Conservation (phyloP, 2,888 invertebrate genomes). For the Archips crataeganus region DNA sequence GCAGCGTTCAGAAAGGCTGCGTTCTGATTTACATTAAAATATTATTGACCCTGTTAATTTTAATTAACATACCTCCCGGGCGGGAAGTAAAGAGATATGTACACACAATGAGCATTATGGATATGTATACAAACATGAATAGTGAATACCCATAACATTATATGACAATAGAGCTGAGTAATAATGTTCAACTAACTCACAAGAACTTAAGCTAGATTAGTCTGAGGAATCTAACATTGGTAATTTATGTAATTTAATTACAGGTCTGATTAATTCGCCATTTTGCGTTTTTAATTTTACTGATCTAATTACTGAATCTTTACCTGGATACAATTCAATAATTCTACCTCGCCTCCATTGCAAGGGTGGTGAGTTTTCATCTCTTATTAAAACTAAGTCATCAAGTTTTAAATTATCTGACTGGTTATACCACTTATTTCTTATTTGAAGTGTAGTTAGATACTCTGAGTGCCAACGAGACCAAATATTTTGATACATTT, state of each 20-base stretch:
- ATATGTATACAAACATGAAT: no score
- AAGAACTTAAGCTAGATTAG: no score
- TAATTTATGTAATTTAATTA: not conserved
- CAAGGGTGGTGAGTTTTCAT: slow-evolving; percentile 8
- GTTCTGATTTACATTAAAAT: no score
- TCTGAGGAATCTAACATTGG: not conserved
- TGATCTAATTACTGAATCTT: not conserved
- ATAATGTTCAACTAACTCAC: no score
- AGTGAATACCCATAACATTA: no score
- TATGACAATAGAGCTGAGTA: no score
- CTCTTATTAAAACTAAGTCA: slow-evolving; percentile 2
- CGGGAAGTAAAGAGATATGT: no score
- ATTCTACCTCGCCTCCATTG: slow-evolving; percentile 26
- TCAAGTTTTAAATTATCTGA: slow-evolving; percentile 11
- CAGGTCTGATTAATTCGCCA: not conserved
- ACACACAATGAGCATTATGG: no score
- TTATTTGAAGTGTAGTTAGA: slow-evolving; percentile 18
- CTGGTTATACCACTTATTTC: slow-evolving; percentile 18
- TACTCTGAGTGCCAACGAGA: slow-evolving; percentile 29
- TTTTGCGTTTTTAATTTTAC: not conserved
- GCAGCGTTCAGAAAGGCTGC: no score
- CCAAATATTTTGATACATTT: slow-evolving; percentile 23
- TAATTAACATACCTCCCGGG: no score
- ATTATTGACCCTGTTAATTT: no score
- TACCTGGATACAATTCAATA: slow-evolving; percentile 10